A percentile compares a stretch with the other conserved stretches of the same genome.
phyloP scores from a whole-genome alignment of 2,888 invertebrate species.

The Atrina japonica region DNA sequence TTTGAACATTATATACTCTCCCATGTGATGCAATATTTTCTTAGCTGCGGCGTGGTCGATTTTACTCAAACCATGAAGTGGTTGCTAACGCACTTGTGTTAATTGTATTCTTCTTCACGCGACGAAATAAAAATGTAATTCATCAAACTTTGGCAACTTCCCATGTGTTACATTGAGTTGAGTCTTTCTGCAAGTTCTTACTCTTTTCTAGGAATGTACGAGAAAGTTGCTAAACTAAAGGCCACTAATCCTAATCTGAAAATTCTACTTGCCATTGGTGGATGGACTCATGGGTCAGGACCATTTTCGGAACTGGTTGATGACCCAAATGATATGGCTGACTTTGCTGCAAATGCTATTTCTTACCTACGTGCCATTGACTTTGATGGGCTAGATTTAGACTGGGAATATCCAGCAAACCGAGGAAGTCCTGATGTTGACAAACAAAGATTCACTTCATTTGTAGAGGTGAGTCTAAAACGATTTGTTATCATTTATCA shows the following conservation, averaged over 20 bases:
- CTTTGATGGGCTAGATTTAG: slow-evolving; percentile 92
- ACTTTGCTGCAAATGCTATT: slow-evolving; percentile 40
- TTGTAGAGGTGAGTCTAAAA: slow-evolving; percentile 46
- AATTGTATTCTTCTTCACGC: too few relatives aligned
- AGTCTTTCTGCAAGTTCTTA: too few relatives aligned
- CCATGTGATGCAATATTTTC: too few relatives aligned
- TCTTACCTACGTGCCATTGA: slow-evolving; percentile 78
- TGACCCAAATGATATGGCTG: slow-evolving; percentile 22
- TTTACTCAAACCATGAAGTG: too few relatives aligned
- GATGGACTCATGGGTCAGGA: slow-evolving; percentile 94
- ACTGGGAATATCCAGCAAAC: slow-evolving; percentile 92
- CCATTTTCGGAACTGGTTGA: slow-evolving; percentile 62
- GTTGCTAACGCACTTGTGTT: too few relatives aligned
- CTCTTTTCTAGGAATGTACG: slow-evolving; percentile 11
- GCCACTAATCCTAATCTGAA: slow-evolving; percentile 85
- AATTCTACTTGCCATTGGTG: slow-evolving; percentile 92
- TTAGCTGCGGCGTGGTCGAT: too few relatives aligned
- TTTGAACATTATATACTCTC: too few relatives aligned
- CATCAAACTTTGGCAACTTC: too few relatives aligned
- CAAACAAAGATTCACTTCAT: slow-evolving; percentile 56
- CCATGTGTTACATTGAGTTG: too few relatives aligned
- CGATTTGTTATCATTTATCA: neutral
- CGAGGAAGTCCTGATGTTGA: slow-evolving; percentile 63
- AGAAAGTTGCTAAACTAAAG: slow-evolving; percentile 4
- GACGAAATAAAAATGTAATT: too few relatives aligned